Percentiles rank a stretch among this genome's conserved stretches.
Evolutionary conservation across 2,888 invertebrate genomes (phyloP).

Genomic region (Ormyrus thymus): DNA sequence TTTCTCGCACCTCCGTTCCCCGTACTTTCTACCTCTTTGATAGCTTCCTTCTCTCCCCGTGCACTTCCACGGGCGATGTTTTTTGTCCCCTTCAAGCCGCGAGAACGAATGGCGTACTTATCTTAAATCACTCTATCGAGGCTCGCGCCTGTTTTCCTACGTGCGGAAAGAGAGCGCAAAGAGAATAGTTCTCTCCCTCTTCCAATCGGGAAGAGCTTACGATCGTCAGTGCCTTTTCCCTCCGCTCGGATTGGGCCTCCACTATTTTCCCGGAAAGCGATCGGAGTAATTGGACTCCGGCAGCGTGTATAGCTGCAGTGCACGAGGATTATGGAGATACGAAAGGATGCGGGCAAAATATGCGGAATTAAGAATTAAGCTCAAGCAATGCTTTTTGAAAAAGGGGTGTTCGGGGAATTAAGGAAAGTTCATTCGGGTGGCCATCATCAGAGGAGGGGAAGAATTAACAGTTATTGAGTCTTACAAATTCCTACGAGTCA

Average conservation of each 20-base stretch:
- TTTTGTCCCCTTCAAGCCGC: conserved; percentile 57
- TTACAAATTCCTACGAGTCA: no score
- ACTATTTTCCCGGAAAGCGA: conserved; percentile 16
- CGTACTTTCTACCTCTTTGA: conserved; percentile 13
- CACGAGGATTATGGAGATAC: no score
- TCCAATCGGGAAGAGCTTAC: conserved; percentile 47
- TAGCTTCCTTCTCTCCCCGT: conserved; percentile 35
- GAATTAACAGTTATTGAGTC: no score
- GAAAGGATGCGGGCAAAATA: no score
- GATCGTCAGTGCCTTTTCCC: conserved; percentile 24
- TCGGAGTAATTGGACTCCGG: conserved; percentile 49
- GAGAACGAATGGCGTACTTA: conserved; percentile 65
- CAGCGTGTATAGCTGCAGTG: not conserved
- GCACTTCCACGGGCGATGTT: conserved; percentile 37
- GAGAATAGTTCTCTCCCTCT: conserved; percentile 15
- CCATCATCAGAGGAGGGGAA: no score
- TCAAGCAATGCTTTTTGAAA: no score
- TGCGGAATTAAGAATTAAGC: no score
- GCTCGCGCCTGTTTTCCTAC: conserved; percentile 59
- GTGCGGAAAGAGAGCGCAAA: conserved; percentile 27
- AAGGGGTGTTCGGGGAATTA: no score
- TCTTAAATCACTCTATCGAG: conserved; percentile 64
- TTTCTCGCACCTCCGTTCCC: conserved; percentile 7
- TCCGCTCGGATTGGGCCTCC: not conserved
- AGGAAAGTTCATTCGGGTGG: no score